A percentile compares a stretch with the other conserved stretches of the same genome.
Evolutionary conservation across 2,113 vertebrate genomes (phyloP).

Genomic region (Tamias sibiricus): DNA sequence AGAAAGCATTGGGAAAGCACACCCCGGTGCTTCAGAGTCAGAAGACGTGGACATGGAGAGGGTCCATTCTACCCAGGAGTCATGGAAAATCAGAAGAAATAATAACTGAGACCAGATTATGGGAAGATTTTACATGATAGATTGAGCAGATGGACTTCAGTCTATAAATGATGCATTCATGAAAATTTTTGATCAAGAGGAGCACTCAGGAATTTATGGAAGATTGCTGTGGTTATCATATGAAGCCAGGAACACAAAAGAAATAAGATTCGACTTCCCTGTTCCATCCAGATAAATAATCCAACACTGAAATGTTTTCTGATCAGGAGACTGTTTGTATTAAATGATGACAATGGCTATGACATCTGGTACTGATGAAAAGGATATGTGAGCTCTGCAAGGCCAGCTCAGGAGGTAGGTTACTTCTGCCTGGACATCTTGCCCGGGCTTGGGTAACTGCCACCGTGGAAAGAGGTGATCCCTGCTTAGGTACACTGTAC

Average conservation of each 20-base stretch:
- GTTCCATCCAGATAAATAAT: not conserved
- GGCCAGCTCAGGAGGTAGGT: not conserved
- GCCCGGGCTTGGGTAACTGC: not conserved
- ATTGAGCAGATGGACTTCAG: not conserved
- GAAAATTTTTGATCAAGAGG: not conserved
- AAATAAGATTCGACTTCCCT: not conserved
- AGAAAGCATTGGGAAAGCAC: not conserved
- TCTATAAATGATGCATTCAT: not conserved
- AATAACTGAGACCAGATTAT: not conserved
- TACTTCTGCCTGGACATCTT: not conserved
- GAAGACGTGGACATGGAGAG: not conserved
- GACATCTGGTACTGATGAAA: not conserved
- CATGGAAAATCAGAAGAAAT: not conserved
- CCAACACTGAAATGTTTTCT: not conserved
- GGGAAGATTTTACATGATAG: not conserved
- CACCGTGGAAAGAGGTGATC: not conserved
- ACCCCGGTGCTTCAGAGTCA: not conserved
- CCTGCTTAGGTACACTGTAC: not conserved
- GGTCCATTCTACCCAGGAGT: too few relatives aligned
- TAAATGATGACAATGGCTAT: not conserved
- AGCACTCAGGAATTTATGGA: not conserved
- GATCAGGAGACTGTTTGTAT: not conserved
- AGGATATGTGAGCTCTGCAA: accelerated
- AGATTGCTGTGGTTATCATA: not conserved
- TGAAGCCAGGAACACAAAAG: not conserved